phyloP scores from a whole-genome alignment of 2,888 invertebrate genomes.

The Amphipyra tragopoginis region DNA sequence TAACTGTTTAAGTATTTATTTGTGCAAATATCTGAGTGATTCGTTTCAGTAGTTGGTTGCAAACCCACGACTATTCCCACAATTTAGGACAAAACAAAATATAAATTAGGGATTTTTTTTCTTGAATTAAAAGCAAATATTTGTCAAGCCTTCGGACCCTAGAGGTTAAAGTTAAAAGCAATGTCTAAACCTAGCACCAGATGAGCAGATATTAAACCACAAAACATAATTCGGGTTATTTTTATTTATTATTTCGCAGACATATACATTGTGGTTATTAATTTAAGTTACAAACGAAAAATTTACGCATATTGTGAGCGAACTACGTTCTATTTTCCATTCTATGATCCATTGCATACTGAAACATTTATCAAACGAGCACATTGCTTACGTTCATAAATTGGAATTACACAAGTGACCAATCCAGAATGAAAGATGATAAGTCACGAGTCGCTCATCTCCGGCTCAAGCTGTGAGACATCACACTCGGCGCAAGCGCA shows the following conservation, averaged over 20 bases:
- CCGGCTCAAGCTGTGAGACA: conserved; percentile 21
- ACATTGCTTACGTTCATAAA: background rate
- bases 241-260: conserved; percentile 58
- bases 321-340: conserved; percentile 37
- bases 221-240: conserved; percentile 51
- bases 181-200: conserved; percentile 62
- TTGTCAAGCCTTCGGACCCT: conserved; percentile 37
- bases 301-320: conserved; percentile 48
- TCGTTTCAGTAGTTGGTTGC: background rate
- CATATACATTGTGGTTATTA: conserved; percentile 49
- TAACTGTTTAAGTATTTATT: conserved; percentile 7
- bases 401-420: background rate
- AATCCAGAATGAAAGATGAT: conserved; percentile 23
- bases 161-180: conserved; percentile 54
- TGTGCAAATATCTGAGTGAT: conserved; percentile 32
- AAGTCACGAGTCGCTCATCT: conserved; percentile 5
- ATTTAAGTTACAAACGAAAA: conserved; percentile 55
- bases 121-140: conserved; percentile 45
- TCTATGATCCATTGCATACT: conserved; percentile 2
- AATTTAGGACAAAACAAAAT: conserved; percentile 18
- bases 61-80: conserved; percentile 17
- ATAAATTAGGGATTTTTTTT: conserved; percentile 30
- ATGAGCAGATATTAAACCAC: conserved; percentile 61
- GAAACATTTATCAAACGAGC: background rate
- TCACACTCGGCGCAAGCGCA: conserved; percentile 36